Base-by-base conservation (phyloP, 1,140 invertebrate genomes). In the Triops longicaudatus region DNA sequence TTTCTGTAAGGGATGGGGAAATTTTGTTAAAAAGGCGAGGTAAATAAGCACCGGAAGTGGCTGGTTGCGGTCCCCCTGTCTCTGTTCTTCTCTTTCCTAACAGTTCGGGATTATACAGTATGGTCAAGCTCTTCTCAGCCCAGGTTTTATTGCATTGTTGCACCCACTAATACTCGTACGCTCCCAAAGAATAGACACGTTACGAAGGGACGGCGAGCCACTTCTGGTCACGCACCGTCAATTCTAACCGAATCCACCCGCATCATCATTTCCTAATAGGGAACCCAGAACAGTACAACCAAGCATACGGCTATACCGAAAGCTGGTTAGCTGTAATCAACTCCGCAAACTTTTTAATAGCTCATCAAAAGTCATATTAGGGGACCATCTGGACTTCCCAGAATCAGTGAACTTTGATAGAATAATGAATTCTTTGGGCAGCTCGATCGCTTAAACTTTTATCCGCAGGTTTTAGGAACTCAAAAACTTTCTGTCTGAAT, bases 191-290 rank as follows among this genome's bases (percentile, higher is more conserved):
- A 22, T 63, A 22, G 50, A 22, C n/a, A 63, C 50, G 50, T 63
- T 63, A 22, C 22, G 50, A 22, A 22, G 50, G 50, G 50, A 9
- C 50, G 22, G 14, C 14, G 50, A 37, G 31, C 31, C 50, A 63
- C 50, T 63, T 63, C 22, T 17, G 50, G 50, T 63, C 50, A 63
- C 50, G 50, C 50, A 63, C 50, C 17, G 22, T 22, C 50, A 63
- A 63, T 22, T 63, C 50, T 63, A 63, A 63, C 50, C 50, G 50
- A 63, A 63, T 63, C 50, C 50, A 63, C 50, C 50, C 50, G 50
- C 50, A 63, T 63, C 50, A 63, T 63, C 50, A 63, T 63, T 63
- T 63, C 50, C 50, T 63, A 63, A 63, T 63, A 63, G 50, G 50
- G 50, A 63, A 63, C 50, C 50, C 50, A 63, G 22, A 63, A 63